Evolutionary conservation across 2,113 vertebrate genomes (phyloP).

Genomic region (Tachysurus fulvidraco): DNA sequence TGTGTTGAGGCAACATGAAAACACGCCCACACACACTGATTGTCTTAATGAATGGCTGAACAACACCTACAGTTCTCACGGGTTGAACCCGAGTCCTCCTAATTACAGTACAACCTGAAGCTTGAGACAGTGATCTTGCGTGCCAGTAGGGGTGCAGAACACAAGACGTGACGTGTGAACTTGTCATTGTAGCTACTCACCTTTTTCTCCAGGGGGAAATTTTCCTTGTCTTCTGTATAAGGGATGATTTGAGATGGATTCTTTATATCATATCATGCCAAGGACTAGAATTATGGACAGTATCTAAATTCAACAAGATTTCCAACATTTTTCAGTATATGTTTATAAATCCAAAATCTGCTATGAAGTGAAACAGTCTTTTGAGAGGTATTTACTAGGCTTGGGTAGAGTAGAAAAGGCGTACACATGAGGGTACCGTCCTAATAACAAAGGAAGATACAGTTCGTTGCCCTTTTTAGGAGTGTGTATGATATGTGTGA

Average conservation of each 20-base stretch:
- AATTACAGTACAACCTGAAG: constrained; percentile 37
- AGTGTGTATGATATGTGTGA: neutral
- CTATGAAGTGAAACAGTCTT: neutral
- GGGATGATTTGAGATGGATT: neutral
- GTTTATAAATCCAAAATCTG: neutral
- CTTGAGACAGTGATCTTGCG: constrained; percentile 57
- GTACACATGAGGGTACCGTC: neutral
- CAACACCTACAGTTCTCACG: constrained; percentile 53
- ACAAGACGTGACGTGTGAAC: constrained; percentile 43
- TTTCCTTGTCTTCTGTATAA: constrained; percentile 4
- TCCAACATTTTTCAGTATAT: neutral
- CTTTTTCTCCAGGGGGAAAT: neutral
- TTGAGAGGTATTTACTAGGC: neutral
- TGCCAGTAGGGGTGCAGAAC: constrained; percentile 50
- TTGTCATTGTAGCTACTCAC: constrained; percentile 15
- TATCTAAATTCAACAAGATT: neutral
- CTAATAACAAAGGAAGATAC: neutral
- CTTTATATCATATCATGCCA: neutral
- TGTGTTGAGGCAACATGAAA: constrained; percentile 31
- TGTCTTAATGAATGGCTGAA: constrained; percentile 45
- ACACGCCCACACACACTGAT: constrained; percentile 27
- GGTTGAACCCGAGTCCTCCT: constrained; percentile 62
- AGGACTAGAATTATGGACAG: neutral
- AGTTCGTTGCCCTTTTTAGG: neutral
- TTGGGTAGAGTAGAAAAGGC: neutral